phyloP scores from a whole-genome alignment of 2,113 vertebrate species.

The Myotis yumanensis region DNA sequence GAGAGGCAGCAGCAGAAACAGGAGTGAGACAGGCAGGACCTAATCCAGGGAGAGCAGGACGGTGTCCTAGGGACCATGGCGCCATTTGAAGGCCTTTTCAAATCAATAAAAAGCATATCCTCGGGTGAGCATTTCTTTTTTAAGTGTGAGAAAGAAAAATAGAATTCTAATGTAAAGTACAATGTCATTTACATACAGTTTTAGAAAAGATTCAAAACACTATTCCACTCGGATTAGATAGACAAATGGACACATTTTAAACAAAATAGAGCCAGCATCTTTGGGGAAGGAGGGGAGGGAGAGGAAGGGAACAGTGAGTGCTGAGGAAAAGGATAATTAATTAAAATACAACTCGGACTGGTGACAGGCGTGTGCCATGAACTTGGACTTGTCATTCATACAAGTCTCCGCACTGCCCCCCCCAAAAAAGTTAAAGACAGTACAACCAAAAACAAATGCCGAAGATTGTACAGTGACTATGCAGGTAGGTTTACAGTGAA shows the following conservation, averaged over 20 bases:
- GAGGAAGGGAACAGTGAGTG: background rate
- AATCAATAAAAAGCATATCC: background rate
- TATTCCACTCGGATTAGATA: background rate
- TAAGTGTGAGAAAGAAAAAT: background rate
- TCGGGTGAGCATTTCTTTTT: background rate
- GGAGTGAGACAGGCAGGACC: background rate
- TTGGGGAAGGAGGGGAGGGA: background rate
- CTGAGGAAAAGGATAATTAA: background rate
- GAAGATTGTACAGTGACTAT: background rate
- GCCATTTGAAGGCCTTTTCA: background rate
- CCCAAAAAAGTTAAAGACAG: background rate
- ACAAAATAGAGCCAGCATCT: background rate
- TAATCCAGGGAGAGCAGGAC: background rate
- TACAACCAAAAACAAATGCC: background rate
- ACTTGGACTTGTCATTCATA: background rate
- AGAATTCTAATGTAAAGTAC: background rate
- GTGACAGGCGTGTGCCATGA: background rate
- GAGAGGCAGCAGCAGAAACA: background rate
- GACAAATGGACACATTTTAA: background rate
- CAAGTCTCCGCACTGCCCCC: background rate
- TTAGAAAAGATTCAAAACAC: background rate
- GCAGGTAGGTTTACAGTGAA: background rate
- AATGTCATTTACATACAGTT: background rate
- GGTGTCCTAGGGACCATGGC: background rate
- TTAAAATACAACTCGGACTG: background rate